phyloP scores from a whole-genome alignment of 2,113 vertebrate genomes.

The Ovis aries region ARS-UI_Ramb_v3.0 NC_056055.1:204378001-204378500 shows the following conservation, averaged over 20 bases:
- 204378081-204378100: not conserved
- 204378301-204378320: not conserved
- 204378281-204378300: not conserved
- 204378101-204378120: not conserved
- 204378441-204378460: not conserved
- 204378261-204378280: not conserved
- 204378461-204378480: not conserved
- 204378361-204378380: not conserved
- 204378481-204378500: not conserved
- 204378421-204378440: not conserved
- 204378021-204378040: not conserved
- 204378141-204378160: not conserved
- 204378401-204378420: not conserved
- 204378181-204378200: not conserved
- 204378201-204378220: not conserved
- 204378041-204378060: not conserved
- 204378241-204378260: not conserved
- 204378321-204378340: not conserved
- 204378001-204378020: not conserved
- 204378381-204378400: not conserved
- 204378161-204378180: not conserved
- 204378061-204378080: not conserved
- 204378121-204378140: not conserved
- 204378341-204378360: not conserved
- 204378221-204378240: not conserved